Evolutionary conservation across 2,888 invertebrate species (phyloP).

Genomic region (Eristalis intricaria): DNA sequence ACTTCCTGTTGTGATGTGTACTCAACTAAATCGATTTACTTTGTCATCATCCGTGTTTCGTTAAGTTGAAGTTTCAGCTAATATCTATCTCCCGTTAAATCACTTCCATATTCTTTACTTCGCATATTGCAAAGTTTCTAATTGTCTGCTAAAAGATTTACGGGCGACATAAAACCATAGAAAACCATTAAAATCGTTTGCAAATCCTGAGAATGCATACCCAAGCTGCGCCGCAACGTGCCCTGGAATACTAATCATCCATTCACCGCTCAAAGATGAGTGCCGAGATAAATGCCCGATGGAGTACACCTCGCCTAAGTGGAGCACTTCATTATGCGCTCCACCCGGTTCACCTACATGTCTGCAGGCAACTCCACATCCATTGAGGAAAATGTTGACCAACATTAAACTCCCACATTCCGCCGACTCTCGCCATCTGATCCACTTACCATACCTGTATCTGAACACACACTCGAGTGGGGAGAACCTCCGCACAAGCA

Average conservation of each 20-base stretch:
- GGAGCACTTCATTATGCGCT: background rate
- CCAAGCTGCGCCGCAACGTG: background rate
- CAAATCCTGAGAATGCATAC: background rate
- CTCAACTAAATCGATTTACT: no score
- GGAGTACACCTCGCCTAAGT: background rate
- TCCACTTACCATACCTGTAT: conserved; percentile 35
- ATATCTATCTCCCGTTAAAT: no score
- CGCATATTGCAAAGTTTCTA: background rate
- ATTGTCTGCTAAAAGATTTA: background rate
- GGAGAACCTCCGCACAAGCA: background rate
- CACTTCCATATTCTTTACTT: background rate
- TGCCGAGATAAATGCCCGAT: background rate
- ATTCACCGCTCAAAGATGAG: background rate
- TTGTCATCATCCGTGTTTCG: no score
- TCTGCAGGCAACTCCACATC: background rate
- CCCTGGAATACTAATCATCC: background rate
- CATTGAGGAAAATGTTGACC: conserved; percentile 4
- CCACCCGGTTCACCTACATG: background rate
- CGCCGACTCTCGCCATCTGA: conserved; percentile 1
- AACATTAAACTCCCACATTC: conserved; percentile 3
- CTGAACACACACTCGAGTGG: conserved; percentile 3
- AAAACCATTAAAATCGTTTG: background rate
- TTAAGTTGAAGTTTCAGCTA: no score
- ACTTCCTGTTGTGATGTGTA: no score
- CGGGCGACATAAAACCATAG: background rate